Evolutionary conservation across 2,888 invertebrate genomes (phyloP), one percentile per base, ranked within the genome.

Genomic region (Salticus scenicus): DNA sequence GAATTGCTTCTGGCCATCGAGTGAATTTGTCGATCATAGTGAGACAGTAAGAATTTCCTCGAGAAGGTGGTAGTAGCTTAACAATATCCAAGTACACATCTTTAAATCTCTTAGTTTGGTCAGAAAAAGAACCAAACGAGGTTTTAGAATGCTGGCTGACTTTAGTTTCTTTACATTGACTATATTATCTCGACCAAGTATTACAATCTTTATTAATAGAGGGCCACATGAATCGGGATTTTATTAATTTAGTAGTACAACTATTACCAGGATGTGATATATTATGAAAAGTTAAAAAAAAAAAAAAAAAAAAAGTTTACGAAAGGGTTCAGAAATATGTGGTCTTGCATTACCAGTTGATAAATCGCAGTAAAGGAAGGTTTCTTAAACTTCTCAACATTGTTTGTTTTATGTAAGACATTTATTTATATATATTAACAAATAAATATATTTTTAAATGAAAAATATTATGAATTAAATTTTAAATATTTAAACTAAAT

Each of bases 1-100:
- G 89, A 0, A 88, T 30, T 0, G 89, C 89, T 69, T 88, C 88
- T 0, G 89, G 87, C 87, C 88, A 89, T 12, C 88, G 66, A 8
- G 89, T 77, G 67, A 12, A 79, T 1, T 86, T 31, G 31, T 86
- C 84, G 0, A 87, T 73, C 1, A 31, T 28, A 4, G 4, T 37
- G 37, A 37, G 37, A 37, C 4, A 7, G 10, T 37, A 37, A 37
- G 4, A 37, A 37, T 37, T 37, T 37, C 37, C 37, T 37, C 37
- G 4, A 10, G 37, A 37, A 4, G 37, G 37, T 7, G 37, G 37
- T 10, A 37, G 10, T 7, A 10, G 37, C 10, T 10, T 10, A 4
- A 4, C 37, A 37, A 37, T 37, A 10, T 37, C 4, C 7, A 37
- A 10, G 37, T 37, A 10, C 10, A 37, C 37, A 37, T 37, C 7